Percentiles rank a stretch among this genome's conserved stretches.
Conservation (phyloP, 1,140 invertebrate genomes). For the Asbolus verrucosus region DNA sequence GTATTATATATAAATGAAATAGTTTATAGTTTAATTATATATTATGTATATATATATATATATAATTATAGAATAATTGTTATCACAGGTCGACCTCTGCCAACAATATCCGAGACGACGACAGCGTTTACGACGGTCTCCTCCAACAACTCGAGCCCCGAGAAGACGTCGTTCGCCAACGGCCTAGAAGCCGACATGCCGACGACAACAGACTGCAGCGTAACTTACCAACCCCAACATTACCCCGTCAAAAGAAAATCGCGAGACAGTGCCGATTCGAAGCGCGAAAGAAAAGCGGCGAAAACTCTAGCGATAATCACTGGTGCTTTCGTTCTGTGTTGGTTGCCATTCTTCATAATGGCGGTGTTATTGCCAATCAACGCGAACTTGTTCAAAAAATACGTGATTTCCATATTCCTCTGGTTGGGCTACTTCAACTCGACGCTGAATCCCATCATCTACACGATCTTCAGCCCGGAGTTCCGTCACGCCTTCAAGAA, state of each 20-base stretch:
- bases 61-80: too few species aligned
- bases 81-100: conserved; percentile 77
- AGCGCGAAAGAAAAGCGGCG: conserved; percentile 90
- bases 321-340: conserved; percentile 89
- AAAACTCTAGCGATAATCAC: conserved; percentile 93
- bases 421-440: conserved; percentile 92
- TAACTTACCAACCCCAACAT: conserved; percentile 57
- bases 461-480: conserved; percentile 90
- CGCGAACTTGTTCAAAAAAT: conserved; percentile 63
- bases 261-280: conserved; percentile 79
- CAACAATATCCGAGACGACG: conserved; percentile 74
- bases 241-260: conserved; percentile 70
- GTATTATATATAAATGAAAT: too few species aligned
- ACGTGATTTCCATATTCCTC: conserved; percentile 78
- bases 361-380: conserved; percentile 86
- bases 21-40: too few species aligned
- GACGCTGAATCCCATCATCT: conserved; percentile 89
- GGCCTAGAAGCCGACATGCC: conserved; percentile 76
- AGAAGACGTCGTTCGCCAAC: conserved; percentile 76
- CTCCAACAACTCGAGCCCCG: conserved; percentile 78
- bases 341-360: conserved; percentile 91
- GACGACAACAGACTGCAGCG: conserved; percentile 68
- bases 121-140: conserved; percentile 77
- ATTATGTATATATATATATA: too few species aligned
- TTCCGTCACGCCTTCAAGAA: conserved; percentile 89